Percentiles rank a stretch among this genome's conserved stretches.
phyloP scores from a whole-genome alignment of 2,888 invertebrate species.

The Synergus japonicus region DNA sequence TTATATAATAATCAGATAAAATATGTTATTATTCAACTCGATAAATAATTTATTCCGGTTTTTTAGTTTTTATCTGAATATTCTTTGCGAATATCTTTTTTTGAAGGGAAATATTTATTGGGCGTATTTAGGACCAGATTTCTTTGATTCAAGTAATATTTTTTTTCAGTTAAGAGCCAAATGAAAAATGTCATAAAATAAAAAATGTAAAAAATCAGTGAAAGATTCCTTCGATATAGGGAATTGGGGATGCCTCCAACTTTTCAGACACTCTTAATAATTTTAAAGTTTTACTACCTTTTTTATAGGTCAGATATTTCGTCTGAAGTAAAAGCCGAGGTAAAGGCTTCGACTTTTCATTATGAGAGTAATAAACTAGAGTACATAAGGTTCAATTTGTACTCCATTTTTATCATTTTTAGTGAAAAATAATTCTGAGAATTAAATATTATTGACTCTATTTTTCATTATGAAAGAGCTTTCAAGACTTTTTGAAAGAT shows the following conservation, averaged over 20 bases:
- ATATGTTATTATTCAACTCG: background rate
- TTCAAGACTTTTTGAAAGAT: too few relatives aligned
- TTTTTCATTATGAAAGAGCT: too few relatives aligned
- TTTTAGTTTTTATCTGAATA: background rate
- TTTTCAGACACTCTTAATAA: background rate
- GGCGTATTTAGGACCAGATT: too few relatives aligned
- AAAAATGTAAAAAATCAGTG: background rate
- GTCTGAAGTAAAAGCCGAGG: background rate
- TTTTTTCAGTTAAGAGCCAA: background rate
- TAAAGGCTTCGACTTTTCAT: background rate
- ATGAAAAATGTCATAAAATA: background rate
- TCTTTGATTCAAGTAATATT: too few relatives aligned
- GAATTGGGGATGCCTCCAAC: background rate
- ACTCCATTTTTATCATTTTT: background rate
- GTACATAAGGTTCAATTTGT: background rate
- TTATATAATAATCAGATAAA: background rate
- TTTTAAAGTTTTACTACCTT: background rate
- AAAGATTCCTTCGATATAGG: background rate
- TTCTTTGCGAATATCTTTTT: background rate
- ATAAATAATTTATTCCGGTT: background rate
- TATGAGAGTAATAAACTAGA: background rate
- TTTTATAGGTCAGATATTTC: background rate
- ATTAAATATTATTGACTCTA: too few relatives aligned
- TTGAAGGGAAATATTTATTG: background rate
- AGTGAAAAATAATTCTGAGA: background rate